Evolutionary conservation across 2,113 vertebrate species (phyloP), one percentile per base, ranked within the genome.

Genomic region (Anser cygnoides): DNA sequence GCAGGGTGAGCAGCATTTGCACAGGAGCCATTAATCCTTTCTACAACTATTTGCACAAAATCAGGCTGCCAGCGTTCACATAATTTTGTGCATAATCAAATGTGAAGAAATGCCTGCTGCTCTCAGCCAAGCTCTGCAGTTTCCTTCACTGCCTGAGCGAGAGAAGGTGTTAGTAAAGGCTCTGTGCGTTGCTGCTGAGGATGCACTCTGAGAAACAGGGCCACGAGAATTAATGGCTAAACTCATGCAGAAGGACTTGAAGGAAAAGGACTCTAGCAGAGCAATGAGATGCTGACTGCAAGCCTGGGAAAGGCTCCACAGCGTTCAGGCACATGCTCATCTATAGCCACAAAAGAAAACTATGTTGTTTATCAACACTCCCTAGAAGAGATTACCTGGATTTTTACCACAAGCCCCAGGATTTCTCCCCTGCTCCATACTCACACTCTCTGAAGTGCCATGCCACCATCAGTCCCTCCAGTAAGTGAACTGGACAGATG

Each of bases 1-100:
- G 20, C 35, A 73, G 54, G 29, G 29, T 54, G 37, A 96, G 70
- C 25, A 84, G 73, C 66, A 62, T 85, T 85, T 62, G 41, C 55
- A 68, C 67, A 67, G 63, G 62, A 90, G 73, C 46, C 75, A 52
- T 91, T 92, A 91, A 91, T 57, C 46, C 74, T 59, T 95, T 77
- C 81, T 54, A 26, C 1, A 31, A 77, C 68, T 37, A 92, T 59
- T 88, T 80, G 55, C 50, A 90, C 89, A 91, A 90, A 93, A 70
- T 71, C 37, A 88, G 49, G 72, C 72, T 70, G 61, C 75, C 87
- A 92, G 73, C 66, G 41, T 58, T 92, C 92, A 95, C 67, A 29
- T 15, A 50, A 44, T 8, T 43, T 57, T 0, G 0, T n/a, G 28
- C 73, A 55, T 66, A 62, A 95, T 16, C 19, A 8, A 80, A 94